phyloP scores from a whole-genome alignment of 2,888 invertebrate species.

The Cyaniris semiargus region DNA sequence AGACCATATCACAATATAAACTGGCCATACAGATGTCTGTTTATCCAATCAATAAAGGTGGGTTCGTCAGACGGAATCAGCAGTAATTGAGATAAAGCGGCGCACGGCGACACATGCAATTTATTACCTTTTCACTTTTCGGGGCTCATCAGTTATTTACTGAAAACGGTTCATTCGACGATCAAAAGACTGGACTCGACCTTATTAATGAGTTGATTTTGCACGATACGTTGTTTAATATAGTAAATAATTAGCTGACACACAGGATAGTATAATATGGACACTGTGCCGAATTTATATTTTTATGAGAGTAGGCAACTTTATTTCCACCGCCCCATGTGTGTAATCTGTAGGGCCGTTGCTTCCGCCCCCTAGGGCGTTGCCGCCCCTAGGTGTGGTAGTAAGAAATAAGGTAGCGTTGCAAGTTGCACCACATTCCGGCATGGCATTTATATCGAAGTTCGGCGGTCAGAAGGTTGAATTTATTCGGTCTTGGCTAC shows the following conservation, averaged over 20 bases:
- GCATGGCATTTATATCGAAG: too few relatives aligned
- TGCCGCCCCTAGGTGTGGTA: too few relatives aligned
- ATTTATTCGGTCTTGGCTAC: too few relatives aligned
- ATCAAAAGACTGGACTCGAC: constrained; percentile 15
- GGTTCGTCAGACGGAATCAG: constrained; percentile 13
- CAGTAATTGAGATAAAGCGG: constrained; percentile 33
- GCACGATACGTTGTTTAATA: not conserved
- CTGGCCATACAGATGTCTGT: constrained; percentile 44
- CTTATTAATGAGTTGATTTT: constrained; percentile 8
- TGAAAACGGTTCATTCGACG: not conserved
- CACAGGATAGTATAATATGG: too few relatives aligned
- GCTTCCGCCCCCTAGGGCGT: too few relatives aligned
- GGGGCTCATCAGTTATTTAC: constrained; percentile 10
- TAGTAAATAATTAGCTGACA: not conserved
- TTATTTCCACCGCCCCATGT: too few relatives aligned
- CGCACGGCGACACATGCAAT: constrained; percentile 18
- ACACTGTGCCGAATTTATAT: too few relatives aligned
- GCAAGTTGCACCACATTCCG: too few relatives aligned
- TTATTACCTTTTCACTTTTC: constrained; percentile 28
- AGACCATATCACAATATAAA: not conserved
- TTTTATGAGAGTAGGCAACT: too few relatives aligned
- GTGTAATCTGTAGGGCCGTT: too few relatives aligned
- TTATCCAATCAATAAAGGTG: constrained; percentile 44
- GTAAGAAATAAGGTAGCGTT: too few relatives aligned
- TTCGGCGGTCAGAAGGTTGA: too few relatives aligned